phyloP scores from a whole-genome alignment of 2,113 vertebrate genomes.

The Syrrhaptes paradoxus region DNA sequence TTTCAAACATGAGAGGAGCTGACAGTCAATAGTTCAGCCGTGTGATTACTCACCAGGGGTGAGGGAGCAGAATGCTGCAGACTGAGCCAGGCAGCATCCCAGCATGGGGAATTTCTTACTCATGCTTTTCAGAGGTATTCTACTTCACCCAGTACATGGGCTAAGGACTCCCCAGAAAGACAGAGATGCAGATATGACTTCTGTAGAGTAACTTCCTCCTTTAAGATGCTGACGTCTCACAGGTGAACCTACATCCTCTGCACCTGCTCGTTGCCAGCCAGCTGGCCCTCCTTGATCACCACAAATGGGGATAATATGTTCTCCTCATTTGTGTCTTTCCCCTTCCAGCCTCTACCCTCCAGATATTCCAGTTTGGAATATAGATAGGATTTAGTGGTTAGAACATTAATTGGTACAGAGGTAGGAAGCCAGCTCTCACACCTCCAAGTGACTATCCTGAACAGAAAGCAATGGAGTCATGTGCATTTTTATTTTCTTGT shows the following conservation, averaged over 20 bases:
- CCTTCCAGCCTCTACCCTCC: background rate
- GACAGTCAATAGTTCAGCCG: background rate
- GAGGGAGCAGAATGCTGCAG: accelerated
- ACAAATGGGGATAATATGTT: background rate
- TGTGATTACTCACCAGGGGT: background rate
- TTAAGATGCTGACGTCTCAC: background rate
- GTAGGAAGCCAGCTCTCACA: background rate
- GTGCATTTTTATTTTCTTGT: background rate
- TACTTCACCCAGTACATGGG: background rate
- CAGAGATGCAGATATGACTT: background rate
- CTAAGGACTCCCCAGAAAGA: background rate
- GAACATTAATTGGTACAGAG: background rate
- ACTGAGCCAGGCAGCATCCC: background rate
- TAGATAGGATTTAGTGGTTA: background rate
- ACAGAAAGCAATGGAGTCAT: background rate
- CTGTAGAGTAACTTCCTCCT: background rate
- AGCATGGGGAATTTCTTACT: background rate
- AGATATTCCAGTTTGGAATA: background rate
- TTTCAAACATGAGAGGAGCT: background rate
- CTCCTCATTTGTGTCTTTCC: background rate
- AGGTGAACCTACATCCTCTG: background rate
- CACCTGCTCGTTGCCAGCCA: background rate
- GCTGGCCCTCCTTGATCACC: background rate
- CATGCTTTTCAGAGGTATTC: background rate
- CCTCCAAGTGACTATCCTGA: background rate